Conservation (phyloP, 1,140 invertebrate species). For the Drosophila mayri region DNA sequence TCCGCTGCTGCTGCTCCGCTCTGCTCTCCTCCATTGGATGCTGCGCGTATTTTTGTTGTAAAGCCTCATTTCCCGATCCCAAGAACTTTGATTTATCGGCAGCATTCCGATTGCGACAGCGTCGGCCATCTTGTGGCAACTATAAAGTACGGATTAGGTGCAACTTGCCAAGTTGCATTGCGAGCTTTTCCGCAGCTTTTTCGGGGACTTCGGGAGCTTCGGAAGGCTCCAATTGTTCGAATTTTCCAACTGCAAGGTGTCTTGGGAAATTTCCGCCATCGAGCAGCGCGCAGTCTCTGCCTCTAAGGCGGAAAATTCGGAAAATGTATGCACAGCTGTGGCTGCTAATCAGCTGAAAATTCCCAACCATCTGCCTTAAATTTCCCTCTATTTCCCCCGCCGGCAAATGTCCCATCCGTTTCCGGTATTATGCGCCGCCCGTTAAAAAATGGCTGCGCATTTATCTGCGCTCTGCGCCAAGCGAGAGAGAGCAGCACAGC, state of each 20-base stretch:
- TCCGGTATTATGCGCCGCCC: conserved; percentile 59
- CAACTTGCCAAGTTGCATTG: conserved; percentile 50
- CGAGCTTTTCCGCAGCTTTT: conserved; percentile 57
- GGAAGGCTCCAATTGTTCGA: conserved; percentile 39
- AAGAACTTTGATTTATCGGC: conserved; percentile 75
- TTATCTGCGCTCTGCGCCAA: conserved; percentile 52
- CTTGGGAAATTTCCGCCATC: conserved; percentile 18
- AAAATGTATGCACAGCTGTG: conserved; percentile 7
- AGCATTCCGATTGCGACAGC: conserved; percentile 38
- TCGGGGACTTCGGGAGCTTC: conserved; percentile 41
- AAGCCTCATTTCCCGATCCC: conserved; percentile 26
- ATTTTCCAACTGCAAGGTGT: conserved; percentile 33
- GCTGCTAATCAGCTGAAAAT: conserved; percentile 25
- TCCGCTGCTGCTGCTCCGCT: conserved; percentile 14
- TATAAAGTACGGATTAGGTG: conserved; percentile 43
- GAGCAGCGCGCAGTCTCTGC: conserved; percentile 40
- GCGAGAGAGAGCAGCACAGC: conserved; percentile 39
- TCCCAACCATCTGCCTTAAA: conserved; percentile 7
- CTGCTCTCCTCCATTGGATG: conserved; percentile 14
- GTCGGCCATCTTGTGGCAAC: conserved; percentile 64
- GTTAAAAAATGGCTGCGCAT: conserved; percentile 77
- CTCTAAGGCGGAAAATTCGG: conserved; percentile 16
- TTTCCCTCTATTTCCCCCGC: conserved; percentile 75
- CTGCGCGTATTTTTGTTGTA: conserved; percentile 1
- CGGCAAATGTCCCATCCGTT: conserved; percentile 26